phyloP scores from a whole-genome alignment of 2,888 invertebrate species.

The Sepiola atlantica region DNA sequence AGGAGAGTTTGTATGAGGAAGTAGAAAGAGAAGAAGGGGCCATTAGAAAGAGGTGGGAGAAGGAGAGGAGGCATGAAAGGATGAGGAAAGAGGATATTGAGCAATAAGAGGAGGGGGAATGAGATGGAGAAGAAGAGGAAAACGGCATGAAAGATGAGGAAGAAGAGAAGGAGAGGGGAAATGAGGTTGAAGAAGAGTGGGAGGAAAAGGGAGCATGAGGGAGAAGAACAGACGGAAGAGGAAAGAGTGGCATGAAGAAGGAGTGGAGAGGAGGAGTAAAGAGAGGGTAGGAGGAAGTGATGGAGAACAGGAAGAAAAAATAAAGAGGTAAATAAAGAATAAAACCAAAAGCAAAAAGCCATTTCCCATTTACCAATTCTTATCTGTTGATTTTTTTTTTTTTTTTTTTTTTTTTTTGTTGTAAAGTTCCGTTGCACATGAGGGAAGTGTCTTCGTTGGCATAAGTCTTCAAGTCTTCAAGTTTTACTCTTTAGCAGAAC shows the following conservation, averaged over 20 bases:
- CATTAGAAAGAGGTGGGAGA: not conserved
- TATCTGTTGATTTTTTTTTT: no score
- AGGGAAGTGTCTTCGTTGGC: no score
- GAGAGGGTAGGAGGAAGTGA: not conserved
- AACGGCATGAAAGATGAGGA: not conserved
- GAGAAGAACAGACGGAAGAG: not conserved
- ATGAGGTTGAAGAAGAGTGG: not conserved
- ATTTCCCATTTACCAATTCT: no score
- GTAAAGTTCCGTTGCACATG: no score
- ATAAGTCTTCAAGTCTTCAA: no score
- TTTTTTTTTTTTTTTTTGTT: no score
- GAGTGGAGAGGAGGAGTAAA: not conserved
- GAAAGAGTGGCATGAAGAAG: not conserved
- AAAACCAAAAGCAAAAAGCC: no score
- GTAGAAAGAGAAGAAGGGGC: not conserved
- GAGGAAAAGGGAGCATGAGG: not conserved
- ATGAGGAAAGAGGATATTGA: not conserved
- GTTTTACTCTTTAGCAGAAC: no score
- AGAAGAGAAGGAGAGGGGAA: not conserved
- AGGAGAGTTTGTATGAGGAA: not conserved
- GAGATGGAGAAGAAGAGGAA: not conserved
- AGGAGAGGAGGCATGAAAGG: not conserved
- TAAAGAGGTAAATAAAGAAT: no score
- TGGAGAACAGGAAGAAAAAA: not conserved
- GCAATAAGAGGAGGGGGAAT: not conserved